Percentiles rank a stretch among this genome's conserved stretches.
phyloP scores from a whole-genome alignment of 2,888 invertebrate species.

The Thereva unica region DNA sequence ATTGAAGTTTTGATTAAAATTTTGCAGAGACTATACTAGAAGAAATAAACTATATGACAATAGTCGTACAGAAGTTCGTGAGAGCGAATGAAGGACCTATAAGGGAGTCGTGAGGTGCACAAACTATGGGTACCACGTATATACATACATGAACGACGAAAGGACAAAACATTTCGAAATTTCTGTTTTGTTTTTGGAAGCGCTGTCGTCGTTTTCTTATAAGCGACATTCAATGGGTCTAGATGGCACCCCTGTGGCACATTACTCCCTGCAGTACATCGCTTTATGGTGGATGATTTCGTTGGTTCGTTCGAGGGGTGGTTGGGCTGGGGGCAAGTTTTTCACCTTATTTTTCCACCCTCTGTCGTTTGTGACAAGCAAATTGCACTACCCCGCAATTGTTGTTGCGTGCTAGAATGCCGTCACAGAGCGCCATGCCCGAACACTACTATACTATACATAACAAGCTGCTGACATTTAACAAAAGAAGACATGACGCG shows the following conservation, averaged over 20 bases:
- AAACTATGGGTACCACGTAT: too few species aligned
- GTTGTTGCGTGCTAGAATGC: not conserved
- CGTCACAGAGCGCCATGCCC: not conserved
- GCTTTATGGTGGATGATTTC: constrained; percentile 2
- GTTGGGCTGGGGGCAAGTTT: constrained; percentile 14
- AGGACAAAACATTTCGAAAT: too few species aligned
- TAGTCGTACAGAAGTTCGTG: not conserved
- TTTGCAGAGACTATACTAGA: constrained; percentile 8
- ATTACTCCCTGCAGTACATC: constrained; percentile 1
- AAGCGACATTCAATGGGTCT: too few species aligned
- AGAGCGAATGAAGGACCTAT: not conserved
- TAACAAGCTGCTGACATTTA: constrained; percentile 20
- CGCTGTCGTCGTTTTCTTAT: too few species aligned
- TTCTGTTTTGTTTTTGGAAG: too few species aligned
- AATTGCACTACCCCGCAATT: constrained; percentile 19
- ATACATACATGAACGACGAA: too few species aligned
- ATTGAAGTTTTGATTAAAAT: constrained; percentile 34
- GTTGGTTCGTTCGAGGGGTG: constrained; percentile 14
- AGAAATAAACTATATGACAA: not conserved
- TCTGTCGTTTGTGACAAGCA: constrained; percentile 10
- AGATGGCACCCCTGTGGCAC: not conserved
- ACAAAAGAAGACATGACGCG: constrained; percentile 1
- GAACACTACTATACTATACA: not conserved
- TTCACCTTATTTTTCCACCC: constrained; percentile 3
- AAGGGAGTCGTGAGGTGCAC: too few species aligned